Percentiles rank a stretch among this genome's conserved stretches.
These are phyloP conservation scores for Epirrhoe alternata DNA, from an alignment of 2,888 invertebrate genomes.

Conservation along the genomic window DNA sequence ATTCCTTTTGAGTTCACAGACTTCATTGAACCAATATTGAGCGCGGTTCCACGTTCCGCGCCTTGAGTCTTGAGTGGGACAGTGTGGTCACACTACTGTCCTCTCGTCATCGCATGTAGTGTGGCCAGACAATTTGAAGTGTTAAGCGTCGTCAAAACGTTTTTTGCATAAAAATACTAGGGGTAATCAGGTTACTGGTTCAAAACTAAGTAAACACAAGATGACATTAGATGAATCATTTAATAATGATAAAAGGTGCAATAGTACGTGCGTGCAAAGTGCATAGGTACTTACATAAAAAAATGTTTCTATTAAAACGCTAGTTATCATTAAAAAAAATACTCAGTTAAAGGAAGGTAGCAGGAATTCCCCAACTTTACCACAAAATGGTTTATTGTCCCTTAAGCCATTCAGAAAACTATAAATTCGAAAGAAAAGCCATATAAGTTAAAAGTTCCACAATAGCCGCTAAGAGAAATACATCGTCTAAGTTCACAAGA, in stretches of 20 bases:
- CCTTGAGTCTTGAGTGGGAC: conserved; percentile 23
- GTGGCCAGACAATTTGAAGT: conserved; percentile 9
- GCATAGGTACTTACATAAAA: too few relatives aligned
- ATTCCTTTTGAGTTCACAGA: conserved; percentile 19
- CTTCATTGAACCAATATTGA: conserved; percentile 35
- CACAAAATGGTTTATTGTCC: conserved; percentile 4
- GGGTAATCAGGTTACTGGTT: too few relatives aligned
- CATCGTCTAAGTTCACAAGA: conserved; percentile 32
- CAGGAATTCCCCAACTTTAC: background rate
- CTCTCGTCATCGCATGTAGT: conserved; percentile 9
- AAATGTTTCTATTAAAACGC: too few relatives aligned
- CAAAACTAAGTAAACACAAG: too few relatives aligned
- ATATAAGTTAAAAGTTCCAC: conserved; percentile 31
- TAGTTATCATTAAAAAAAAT: background rate
- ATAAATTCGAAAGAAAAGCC: conserved; percentile 32
- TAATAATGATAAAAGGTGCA: too few relatives aligned
- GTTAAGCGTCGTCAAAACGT: background rate
- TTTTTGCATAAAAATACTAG: too few relatives aligned
- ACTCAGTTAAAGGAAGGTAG: background rate
- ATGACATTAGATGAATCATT: too few relatives aligned
- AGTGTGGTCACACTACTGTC: conserved; percentile 32
- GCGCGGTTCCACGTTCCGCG: conserved; percentile 4
- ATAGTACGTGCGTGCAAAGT: too few relatives aligned
- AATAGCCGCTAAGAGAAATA: conserved; percentile 24
- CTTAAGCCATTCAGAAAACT: conserved; percentile 14